Evolutionary conservation across 2,797 vertebrate species (phyloP).

Genomic region (Uromys caudimaculatus): DNA sequence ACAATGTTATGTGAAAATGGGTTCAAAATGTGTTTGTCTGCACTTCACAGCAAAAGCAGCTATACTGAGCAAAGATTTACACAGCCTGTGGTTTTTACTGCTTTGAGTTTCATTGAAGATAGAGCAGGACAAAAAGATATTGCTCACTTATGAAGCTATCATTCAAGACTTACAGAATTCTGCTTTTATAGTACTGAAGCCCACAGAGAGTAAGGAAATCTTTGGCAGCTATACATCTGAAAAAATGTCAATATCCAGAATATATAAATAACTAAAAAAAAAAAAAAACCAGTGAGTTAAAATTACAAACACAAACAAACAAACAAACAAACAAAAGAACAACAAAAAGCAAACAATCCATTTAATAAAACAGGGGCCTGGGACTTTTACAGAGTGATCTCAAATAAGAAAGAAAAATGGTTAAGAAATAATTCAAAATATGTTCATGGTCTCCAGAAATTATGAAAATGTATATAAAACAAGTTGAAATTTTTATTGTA

Average conservation of each 20-base stretch:
- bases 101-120: background rate
- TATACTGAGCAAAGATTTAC: background rate
- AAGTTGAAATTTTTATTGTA: background rate
- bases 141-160: accelerated
- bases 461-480: background rate
- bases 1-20: conserved; percentile 3
- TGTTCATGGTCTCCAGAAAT: background rate
- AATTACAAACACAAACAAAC: background rate
- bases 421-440: background rate
- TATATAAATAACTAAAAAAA: background rate
- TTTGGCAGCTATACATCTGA: background rate
- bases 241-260: background rate
- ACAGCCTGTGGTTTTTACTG: background rate
- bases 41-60: background rate
- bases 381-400: background rate
- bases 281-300: background rate
- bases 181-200: background rate
- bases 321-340: background rate
- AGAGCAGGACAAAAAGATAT: background rate
- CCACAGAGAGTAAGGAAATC: background rate
- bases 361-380: background rate
- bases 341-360: background rate
- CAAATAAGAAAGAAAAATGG: background rate
- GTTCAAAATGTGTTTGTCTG: background rate
- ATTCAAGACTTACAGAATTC: background rate